Conservation (phyloP, 2,888 invertebrate genomes). For the Cyclophora albipunctata region DNA sequence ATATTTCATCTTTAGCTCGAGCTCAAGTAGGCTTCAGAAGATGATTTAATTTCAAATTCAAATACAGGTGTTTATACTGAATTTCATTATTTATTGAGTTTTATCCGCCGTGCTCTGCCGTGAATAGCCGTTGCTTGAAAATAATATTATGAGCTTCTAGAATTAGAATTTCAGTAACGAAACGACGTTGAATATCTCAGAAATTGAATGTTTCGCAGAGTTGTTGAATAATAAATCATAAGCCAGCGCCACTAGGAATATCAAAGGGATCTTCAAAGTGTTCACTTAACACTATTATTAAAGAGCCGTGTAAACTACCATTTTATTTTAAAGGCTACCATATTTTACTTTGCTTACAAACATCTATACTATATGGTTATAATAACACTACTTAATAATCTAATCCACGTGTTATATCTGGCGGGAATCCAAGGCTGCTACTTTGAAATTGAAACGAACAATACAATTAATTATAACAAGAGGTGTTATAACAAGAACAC, state of each 20-base stretch:
- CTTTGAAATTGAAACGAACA: not conserved
- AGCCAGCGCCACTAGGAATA: conserved; percentile 39
- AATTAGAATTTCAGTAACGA: conserved; percentile 28
- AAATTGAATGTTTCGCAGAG: conserved; percentile 37
- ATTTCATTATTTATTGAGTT: not conserved
- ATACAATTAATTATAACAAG: not conserved
- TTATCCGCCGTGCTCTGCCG: conserved; percentile 1
- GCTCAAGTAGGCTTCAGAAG: not conserved
- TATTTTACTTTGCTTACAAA: conserved; percentile 5
- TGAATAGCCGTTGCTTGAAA: conserved; percentile 4
- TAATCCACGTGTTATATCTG: conserved; percentile 1
- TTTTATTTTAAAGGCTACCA: conserved; percentile 21
- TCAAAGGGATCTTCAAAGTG: conserved; percentile 60
- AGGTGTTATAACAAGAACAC: not conserved
- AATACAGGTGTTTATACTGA: not conserved
- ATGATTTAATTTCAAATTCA: not conserved
- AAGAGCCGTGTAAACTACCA: conserved; percentile 36
- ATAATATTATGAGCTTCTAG: conserved; percentile 7
- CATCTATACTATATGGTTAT: not conserved
- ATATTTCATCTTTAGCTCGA: not conserved
- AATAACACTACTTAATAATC: not conserved
- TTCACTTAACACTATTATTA: conserved; percentile 47
- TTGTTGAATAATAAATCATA: conserved; percentile 58
- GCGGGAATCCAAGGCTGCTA: conserved; percentile 1
- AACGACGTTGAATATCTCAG: conserved; percentile 21